Base-by-base conservation (phyloP, 64 coral and sea anemone genomes). In the Orbicella faveolata region DNA sequence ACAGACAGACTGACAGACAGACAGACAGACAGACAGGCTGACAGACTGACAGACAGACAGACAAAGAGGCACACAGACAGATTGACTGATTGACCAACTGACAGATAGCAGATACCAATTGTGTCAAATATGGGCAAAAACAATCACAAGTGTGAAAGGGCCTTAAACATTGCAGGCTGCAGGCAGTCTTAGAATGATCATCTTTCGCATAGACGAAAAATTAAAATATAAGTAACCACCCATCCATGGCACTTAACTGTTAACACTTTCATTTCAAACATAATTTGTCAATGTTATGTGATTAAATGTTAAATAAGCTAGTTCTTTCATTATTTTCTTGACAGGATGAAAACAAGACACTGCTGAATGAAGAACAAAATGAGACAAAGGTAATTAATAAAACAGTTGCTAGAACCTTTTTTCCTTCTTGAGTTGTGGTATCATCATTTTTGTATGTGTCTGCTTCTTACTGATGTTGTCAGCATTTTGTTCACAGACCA, bases 291-390 rank as follows among this genome's bases (percentile, higher is more conserved):
- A 68, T 68, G 16, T 68, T 25, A 21, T 20, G 18, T 20, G 19
- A 68, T 23, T 18, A 18, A 20, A 23, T 67, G 30, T 30, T 30
- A 44, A 0, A 4, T 34, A 33, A 82, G 13, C 4, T 9, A 37
- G 20, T 66, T 65, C 16, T 64, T 23, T 41, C 18, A 62, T 61
- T 6, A 9, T 76, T 54, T 85, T 76, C 14, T 73, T 61, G 3
- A 75, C 30, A 88, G 70, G 70, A 76, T 61, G 72, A 77, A 34
- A 88, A 88, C 73, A 88, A 88, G 57, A 62, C 86, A 36, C 18
- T n/a, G n/a, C 9, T 76, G 52, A 62, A 21, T 62, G 86, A 88
- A 41, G 75, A 76, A 53, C 72, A 88, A 76, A 88, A 88, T 88
- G 53, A 48, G 34, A 88, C 72, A 77, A 88, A 76, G 75, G 86